These are phyloP conservation scores for Paratilapia polleni DNA, from an alignment of 2,113 vertebrate species.

Conservation along the genomic window DNA sequence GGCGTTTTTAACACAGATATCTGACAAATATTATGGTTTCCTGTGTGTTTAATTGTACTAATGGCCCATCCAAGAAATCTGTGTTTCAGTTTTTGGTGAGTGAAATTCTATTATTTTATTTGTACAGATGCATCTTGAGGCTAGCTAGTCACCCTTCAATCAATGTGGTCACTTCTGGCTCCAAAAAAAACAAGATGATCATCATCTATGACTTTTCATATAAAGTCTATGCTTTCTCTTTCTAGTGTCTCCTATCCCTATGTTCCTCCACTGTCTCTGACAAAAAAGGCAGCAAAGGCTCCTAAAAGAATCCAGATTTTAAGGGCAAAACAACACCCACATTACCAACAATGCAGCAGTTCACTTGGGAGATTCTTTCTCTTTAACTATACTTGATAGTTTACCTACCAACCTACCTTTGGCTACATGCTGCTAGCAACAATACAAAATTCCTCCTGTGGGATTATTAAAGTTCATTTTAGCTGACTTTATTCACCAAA, in stretches of 20 bases:
- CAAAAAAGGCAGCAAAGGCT: no score
- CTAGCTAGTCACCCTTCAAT: background rate
- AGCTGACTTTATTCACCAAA: background rate
- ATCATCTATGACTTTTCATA: no score
- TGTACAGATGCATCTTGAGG: background rate
- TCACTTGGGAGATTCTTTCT: no score
- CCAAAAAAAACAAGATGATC: background rate
- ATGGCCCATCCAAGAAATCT: background rate
- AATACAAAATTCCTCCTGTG: background rate
- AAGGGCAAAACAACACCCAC: no score
- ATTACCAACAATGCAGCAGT: no score
- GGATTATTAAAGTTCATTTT: background rate
- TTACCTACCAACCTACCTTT: background rate
- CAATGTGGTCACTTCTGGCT: background rate
- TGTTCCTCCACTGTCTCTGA: no score
- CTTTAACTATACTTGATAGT: background rate
- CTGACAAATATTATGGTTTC: conserved; percentile 1
- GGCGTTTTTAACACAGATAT: background rate
- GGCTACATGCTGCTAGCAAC: background rate
- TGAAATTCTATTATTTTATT: background rate
- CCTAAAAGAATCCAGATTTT: no score
- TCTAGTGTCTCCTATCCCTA: no score
- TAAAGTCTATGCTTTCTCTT: no score
- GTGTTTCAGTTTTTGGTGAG: background rate
- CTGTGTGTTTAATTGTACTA: background rate